Evolutionary conservation across 1,140 invertebrate species (phyloP).

Genomic region (Spodoptera frugiperda): DNA sequence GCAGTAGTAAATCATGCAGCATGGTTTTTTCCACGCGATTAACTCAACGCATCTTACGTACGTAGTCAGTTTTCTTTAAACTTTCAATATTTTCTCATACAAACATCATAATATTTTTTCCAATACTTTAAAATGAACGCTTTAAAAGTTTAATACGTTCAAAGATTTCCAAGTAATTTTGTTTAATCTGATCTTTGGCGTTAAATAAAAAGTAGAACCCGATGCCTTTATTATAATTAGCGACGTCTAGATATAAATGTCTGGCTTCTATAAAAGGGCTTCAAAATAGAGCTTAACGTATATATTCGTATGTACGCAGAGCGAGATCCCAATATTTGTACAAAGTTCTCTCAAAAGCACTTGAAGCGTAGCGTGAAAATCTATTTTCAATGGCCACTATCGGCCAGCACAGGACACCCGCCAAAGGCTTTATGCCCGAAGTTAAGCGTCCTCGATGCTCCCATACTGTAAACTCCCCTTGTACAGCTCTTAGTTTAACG

Average conservation of each 20-base stretch:
- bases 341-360: constrained; percentile 76
- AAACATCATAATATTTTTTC: not conserved
- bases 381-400: constrained; percentile 84
- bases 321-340: constrained; percentile 68
- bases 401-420: constrained; percentile 73
- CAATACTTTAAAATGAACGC: constrained; percentile 2
- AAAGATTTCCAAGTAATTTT: constrained; percentile 13
- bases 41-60: not conserved
- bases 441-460: constrained; percentile 74
- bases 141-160: not conserved
- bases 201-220: constrained; percentile 4
- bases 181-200: constrained; percentile 8
- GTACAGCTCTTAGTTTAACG: constrained; percentile 70
- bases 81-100: not conserved
- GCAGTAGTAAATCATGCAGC: constrained; percentile 9
- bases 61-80: not conserved
- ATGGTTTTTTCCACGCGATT: constrained; percentile 8
- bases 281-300: constrained; percentile 23
- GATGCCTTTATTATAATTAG: not conserved
- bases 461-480: constrained; percentile 70
- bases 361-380: constrained; percentile 81
- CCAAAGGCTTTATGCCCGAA: constrained; percentile 76
- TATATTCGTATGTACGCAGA: constrained; percentile 40
- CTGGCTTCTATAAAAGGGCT: constrained; percentile 16
- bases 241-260: constrained; percentile 7